These are phyloP conservation scores for Corythaeola cristata DNA, from an alignment of 2,113 vertebrate species.

Conservation along the genomic window DNA sequence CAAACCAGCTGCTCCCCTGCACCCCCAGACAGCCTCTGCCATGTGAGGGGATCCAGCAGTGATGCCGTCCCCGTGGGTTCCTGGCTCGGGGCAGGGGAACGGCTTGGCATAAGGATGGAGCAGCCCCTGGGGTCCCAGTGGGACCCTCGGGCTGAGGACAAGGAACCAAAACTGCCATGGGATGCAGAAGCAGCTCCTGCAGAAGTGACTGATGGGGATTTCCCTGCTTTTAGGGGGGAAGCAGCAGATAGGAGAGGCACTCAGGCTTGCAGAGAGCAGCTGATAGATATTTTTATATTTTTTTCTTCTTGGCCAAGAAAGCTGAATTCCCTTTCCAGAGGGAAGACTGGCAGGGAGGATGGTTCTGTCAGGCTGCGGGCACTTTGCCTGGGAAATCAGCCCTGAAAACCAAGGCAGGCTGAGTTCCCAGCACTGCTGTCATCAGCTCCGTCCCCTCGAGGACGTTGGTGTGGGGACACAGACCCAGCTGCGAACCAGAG, in stretches of 20 bases:
- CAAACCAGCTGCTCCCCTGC: not conserved
- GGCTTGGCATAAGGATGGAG: rapidly evolving
- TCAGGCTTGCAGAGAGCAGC: not conserved
- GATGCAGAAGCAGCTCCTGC: not conserved
- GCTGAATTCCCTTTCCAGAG: not conserved
- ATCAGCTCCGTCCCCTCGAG: not conserved
- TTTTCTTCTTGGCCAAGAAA: not conserved
- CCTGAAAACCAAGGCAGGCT: not conserved
- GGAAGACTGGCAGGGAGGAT: not conserved
- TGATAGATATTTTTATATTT: not conserved
- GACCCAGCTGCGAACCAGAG: not conserved
- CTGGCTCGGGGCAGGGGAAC: not conserved
- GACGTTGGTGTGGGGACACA: not conserved
- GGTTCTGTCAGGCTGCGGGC: not conserved
- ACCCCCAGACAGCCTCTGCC: not conserved
- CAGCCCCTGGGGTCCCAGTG: not conserved
- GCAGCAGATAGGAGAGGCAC: not conserved
- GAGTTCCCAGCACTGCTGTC: not conserved
- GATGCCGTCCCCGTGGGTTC: not conserved
- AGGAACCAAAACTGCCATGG: not conserved
- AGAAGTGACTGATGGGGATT: not conserved
- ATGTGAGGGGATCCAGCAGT: rapidly evolving
- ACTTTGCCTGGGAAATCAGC: not conserved
- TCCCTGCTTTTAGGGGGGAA: not conserved
- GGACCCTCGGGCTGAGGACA: not conserved